Conservation (phyloP, 1,140 invertebrate genomes). For the Drosophila erecta region DNA sequence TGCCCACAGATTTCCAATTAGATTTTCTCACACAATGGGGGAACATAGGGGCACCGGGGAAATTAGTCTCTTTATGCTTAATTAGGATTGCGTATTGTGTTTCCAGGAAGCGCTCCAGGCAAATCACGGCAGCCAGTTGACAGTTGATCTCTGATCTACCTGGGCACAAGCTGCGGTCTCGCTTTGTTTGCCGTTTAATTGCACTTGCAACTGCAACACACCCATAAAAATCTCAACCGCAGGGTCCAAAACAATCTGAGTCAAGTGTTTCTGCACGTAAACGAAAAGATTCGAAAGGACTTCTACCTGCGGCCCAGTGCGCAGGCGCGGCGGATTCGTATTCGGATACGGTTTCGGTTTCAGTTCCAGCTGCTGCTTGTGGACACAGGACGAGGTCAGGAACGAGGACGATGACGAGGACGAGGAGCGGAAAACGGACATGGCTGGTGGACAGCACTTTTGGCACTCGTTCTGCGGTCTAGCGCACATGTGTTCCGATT, state of each 20-base stretch:
- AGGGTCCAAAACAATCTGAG: conserved; percentile 31
- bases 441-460: conserved; percentile 54
- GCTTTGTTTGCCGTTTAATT: conserved; percentile 61
- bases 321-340: conserved; percentile 24
- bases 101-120: conserved; percentile 63
- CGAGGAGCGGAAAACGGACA: conserved; percentile 15
- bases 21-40: conserved; percentile 66
- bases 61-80: conserved; percentile 76
- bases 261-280: conserved; percentile 57
- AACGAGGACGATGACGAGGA: neutral
- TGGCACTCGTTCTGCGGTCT: conserved; percentile 70
- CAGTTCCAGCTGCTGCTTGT: conserved; percentile 43
- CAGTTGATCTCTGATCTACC: conserved; percentile 53
- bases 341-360: conserved; percentile 27
- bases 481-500: conserved; percentile 44
- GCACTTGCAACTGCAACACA: conserved; percentile 49
- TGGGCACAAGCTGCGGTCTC: conserved; percentile 73
- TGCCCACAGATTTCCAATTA: conserved; percentile 61
- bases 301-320: conserved; percentile 35
- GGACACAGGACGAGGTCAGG: conserved; percentile 30
- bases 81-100: conserved; percentile 58
- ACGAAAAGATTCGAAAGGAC: conserved; percentile 30
- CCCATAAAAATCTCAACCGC: conserved; percentile 64
- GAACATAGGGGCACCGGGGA: conserved; percentile 20
- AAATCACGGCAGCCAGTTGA: conserved; percentile 39